A percentile compares a stretch with the other conserved stretches of the same genome.
Evolutionary conservation across 2,113 vertebrate species (phyloP).

Genomic region (Ptyas mucosa): DNA sequence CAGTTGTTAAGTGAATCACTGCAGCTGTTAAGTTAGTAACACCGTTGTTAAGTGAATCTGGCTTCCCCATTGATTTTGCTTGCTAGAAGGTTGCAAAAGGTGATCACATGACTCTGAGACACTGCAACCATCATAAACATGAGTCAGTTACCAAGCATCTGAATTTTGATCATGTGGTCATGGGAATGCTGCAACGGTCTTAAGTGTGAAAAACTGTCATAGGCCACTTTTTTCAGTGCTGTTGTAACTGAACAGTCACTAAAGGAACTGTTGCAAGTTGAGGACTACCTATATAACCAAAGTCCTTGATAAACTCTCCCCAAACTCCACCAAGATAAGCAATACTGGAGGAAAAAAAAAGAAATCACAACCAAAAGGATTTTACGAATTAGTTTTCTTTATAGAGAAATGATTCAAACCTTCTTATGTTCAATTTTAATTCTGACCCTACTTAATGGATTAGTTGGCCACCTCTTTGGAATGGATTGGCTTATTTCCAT

Average conservation of each 20-base stretch:
- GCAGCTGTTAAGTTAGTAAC: not conserved
- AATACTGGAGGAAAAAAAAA: not conserved
- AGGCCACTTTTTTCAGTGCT: not conserved
- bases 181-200: not conserved
- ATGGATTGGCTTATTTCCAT: not conserved
- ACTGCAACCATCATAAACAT: not conserved
- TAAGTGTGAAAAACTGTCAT: not conserved
- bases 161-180: not conserved
- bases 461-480: not conserved
- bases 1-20: not conserved
- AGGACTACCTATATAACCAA: not conserved
- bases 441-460: not conserved
- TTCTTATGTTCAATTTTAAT: not conserved
- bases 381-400: not conserved
- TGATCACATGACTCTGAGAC: not conserved
- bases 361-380: not conserved
- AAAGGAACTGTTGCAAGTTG: not conserved
- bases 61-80: not conserved
- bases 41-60: not conserved
- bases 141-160: not conserved
- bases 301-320: not conserved
- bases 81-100: not conserved
- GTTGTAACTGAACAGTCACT: not conserved
- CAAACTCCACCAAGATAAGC: not conserved
- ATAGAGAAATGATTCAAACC: not conserved